Evolutionary conservation across 1,140 invertebrate genomes (phyloP), one percentile per base, ranked within the genome.

Genomic region (Dendroctonus ponderosae): DNA sequence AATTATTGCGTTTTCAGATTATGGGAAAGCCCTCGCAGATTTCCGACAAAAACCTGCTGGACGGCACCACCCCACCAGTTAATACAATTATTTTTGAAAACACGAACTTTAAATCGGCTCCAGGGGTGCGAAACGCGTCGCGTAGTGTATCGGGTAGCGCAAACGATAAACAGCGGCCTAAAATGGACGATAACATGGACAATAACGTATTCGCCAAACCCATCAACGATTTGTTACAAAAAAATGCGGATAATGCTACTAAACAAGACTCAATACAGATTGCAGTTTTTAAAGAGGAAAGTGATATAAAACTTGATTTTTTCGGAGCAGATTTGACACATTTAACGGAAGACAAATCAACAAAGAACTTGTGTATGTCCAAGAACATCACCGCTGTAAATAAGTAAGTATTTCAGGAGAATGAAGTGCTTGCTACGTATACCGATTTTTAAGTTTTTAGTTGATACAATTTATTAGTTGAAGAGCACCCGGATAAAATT

Each of bases 81-180:
- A 89, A 93, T 75, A 95, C 92, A 0, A 89, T 95, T 42, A 93
- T 95, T 63, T 95, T 95, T 76, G 93, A 95, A 76, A 95, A 95
- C 78, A 94, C 92, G 0, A 94, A 94, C 76, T 94, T 91, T 74
- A 91, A 91, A 79, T 85, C 86, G 62, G 86, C 82, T 77, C 83
- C 75, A 5, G 74, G 81, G 79, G 64, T 72, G 81, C 69, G 81
- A 75, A 60, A 39, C 15, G 39, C 70, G 68, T 66, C 66, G 39
- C 62, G 68, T 50, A 12, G 43, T 50, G 14, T 40, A 5, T 11
- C 12, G 7, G 5, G 9, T 5, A n/a, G n/a, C 9, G 3, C 50
- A 11, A 80, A 61, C 70, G 77, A 66, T 59, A 77, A 74, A 56
- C 46, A 71, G 7, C 67, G 75, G 63, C 72, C 63, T 67, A 68